These are phyloP conservation scores for Ameiurus melas DNA, from an alignment of 2,113 vertebrate species.

Conservation along the genomic window DNA sequence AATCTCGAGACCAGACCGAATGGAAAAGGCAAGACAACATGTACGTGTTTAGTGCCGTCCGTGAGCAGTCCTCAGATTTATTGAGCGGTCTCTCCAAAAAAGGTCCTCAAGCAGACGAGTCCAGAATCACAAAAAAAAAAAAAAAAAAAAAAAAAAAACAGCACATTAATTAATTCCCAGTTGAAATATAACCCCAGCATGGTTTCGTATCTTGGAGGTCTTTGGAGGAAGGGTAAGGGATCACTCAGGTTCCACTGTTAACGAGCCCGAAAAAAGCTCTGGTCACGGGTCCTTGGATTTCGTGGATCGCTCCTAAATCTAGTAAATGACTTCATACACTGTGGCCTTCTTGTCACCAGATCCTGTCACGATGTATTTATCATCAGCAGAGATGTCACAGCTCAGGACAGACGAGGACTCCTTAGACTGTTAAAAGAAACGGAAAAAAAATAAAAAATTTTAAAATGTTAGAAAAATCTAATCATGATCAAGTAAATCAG, in stretches of 20 bases:
- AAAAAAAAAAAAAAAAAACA: slow-evolving; percentile 8
- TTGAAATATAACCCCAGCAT: slow-evolving; percentile 38
- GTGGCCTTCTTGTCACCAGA: slow-evolving; percentile 98
- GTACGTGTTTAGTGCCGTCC: slow-evolving; percentile 55
- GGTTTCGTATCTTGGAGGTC: slow-evolving; percentile 35
- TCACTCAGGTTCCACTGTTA: slow-evolving; percentile 19
- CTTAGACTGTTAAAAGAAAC: slow-evolving; percentile 80
- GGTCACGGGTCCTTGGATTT: slow-evolving; percentile 49
- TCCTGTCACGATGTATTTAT: slow-evolving; percentile 97
- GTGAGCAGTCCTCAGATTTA: slow-evolving; percentile 42
- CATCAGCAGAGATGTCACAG: slow-evolving; percentile 94
- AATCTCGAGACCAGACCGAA: slow-evolving; percentile 57
- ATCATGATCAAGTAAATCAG: not conserved
- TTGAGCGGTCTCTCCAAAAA: slow-evolving; percentile 24
- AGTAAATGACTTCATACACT: slow-evolving; percentile 98
- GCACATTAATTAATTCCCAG: not conserved
- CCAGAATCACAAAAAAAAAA: slow-evolving; percentile 12
- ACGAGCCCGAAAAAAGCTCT: slow-evolving; percentile 58
- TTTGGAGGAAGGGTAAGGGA: slow-evolving; percentile 24
- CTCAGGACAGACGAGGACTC: slow-evolving; percentile 96
- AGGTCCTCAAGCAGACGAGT: slow-evolving; percentile 2
- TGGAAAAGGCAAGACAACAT: slow-evolving; percentile 50
- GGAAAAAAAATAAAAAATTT: not conserved
- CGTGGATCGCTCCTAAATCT: slow-evolving; percentile 86
- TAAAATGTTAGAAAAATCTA: not conserved